Conservation (phyloP, 2,888 invertebrate species). For the Ellobium chinense region DNA sequence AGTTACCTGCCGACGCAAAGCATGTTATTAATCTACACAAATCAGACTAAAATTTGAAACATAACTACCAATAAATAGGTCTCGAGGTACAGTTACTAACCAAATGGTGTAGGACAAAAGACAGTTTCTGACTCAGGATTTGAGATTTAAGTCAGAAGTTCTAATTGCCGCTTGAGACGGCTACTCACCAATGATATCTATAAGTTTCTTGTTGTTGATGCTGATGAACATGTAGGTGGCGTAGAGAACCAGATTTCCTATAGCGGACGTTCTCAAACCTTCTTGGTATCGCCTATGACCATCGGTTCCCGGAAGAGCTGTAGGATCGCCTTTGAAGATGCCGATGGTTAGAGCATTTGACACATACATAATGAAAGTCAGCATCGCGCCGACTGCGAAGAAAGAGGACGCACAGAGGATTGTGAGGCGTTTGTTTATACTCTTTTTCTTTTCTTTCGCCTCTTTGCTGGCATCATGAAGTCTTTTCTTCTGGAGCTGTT, state of each 20-base stretch:
- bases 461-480: background rate
- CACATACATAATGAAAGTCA: conserved; percentile 10
- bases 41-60: too few relatives aligned
- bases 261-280: conserved; percentile 17
- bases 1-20: too few relatives aligned
- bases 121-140: too few relatives aligned
- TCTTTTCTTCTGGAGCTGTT: conserved; percentile 1
- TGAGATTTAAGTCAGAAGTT: too few relatives aligned
- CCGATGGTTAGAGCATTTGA: conserved; percentile 33
- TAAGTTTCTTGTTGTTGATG: conserved; percentile 22
- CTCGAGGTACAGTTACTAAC: too few relatives aligned
- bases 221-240: conserved; percentile 1
- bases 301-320: conserved; percentile 11
- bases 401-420: conserved; percentile 7
- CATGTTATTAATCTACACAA: too few relatives aligned
- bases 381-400: conserved; percentile 14
- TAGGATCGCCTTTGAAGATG: conserved; percentile 28
- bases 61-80: too few relatives aligned
- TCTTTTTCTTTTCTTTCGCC: background rate
- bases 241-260: conserved; percentile 24
- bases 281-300: background rate
- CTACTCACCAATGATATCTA: conserved; percentile 30
- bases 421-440: background rate
- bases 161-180: too few relatives aligned
- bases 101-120: too few relatives aligned